Conservation (phyloP, 2,888 invertebrate genomes). For the Colostygia pectinataria region DNA sequence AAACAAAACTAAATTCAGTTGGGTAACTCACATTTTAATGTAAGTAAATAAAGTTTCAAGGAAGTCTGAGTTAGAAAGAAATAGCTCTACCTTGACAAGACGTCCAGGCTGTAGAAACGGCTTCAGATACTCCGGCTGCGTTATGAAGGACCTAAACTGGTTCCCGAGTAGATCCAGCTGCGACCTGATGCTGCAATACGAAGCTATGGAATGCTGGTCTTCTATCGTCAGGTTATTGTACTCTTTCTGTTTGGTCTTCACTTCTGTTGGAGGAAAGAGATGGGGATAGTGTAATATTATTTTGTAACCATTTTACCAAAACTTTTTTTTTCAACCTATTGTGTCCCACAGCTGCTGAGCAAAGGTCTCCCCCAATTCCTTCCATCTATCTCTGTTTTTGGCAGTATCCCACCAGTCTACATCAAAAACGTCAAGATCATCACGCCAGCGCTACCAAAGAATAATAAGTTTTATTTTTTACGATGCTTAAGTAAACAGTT, state of each 20-base stretch:
- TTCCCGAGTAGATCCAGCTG: slow-evolving; percentile 89
- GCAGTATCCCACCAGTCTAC: too few species aligned
- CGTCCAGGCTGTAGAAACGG: slow-evolving; percentile 98
- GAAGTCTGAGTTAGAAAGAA: not conserved
- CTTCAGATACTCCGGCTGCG: slow-evolving; percentile 92
- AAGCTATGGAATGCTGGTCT: slow-evolving; percentile 89
- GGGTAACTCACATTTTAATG: too few species aligned
- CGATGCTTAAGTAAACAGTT: not conserved
- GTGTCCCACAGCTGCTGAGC: too few species aligned
- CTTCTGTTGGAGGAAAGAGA: slow-evolving; percentile 72
- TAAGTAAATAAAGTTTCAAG: too few species aligned
- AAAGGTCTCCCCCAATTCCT: too few species aligned
- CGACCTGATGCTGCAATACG: slow-evolving; percentile 93
- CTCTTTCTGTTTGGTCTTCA: slow-evolving; percentile 85
- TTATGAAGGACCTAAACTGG: slow-evolving; percentile 91
- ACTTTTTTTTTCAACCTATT: too few species aligned
- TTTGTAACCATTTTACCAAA: too few species aligned
- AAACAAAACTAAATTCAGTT: too few species aligned
- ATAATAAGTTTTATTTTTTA: too few species aligned
- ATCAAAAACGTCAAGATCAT: too few species aligned
- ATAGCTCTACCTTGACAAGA: slow-evolving; percentile 88
- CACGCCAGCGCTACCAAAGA: too few species aligned
- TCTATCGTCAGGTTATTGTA: slow-evolving; percentile 86
- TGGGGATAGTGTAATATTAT: not conserved
- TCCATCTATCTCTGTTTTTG: too few species aligned